Conservation (phyloP, 2,113 vertebrate species). For the Ictalurus furcatus region DNA sequence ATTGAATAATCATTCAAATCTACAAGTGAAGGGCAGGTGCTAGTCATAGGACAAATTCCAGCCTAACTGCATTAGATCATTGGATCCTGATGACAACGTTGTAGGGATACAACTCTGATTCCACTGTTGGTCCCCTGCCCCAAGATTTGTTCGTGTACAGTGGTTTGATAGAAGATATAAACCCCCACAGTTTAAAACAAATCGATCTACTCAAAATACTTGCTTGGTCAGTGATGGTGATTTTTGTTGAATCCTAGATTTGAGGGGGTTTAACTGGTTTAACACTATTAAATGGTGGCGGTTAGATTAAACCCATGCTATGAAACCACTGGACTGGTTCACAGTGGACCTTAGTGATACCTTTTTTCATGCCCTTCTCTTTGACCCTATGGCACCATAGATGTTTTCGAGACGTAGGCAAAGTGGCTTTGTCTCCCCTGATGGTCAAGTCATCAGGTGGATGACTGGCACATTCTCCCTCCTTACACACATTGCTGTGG, state of each 20-base stretch:
- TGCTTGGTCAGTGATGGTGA: background rate
- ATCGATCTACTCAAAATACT: background rate
- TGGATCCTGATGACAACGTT: background rate
- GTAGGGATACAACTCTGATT: background rate
- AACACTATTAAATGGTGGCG: too few relatives aligned
- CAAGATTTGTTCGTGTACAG: background rate
- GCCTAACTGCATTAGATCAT: background rate
- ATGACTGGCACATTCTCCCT: background rate
- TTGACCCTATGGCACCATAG: background rate
- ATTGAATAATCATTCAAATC: too few relatives aligned
- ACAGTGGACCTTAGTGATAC: too few relatives aligned
- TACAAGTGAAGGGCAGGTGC: too few relatives aligned
- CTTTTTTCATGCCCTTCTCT: too few relatives aligned
- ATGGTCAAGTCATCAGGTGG: background rate
- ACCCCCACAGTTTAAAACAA: background rate
- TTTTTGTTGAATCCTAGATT: background rate
- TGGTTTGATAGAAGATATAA: background rate
- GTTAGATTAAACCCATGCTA: too few relatives aligned
- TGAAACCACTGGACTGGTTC: too few relatives aligned
- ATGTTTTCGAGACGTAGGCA: background rate
- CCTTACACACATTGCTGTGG: background rate
- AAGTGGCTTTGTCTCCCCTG: too few relatives aligned
- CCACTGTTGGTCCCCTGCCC: background rate
- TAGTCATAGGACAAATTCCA: background rate
- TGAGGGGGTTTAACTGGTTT: background rate